Base-by-base conservation (phyloP, 2,888 invertebrate genomes). In the Drosophila kuntzei region DNA sequence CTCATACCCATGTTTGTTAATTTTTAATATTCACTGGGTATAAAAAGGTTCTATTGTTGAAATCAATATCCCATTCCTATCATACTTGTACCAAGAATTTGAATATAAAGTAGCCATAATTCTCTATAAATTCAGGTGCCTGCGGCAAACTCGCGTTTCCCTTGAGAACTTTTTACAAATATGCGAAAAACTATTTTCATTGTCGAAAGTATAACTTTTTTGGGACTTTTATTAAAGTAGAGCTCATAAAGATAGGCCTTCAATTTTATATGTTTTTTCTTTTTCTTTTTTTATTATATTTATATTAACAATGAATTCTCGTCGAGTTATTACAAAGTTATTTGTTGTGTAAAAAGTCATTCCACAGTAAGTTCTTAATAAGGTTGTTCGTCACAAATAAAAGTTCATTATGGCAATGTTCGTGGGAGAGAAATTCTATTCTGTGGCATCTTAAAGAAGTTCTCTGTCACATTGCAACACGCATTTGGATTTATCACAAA, bases 331-430 rank as follows among this genome's bases (percentile, higher is more conserved):
- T 64, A 54, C 43, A 69, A 75, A 75, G 55, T 76, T 68, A 44
- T 46, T 22, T 11, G 7, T 44, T 27, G 32, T 12, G 29, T 27
- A 9, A 27, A 27, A 60, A 67, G 54, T 60, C 59, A 43, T 66
- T 49, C 16, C n/a, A 37, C 16, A 22, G 20, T 1, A 57, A 62
- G 39, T 57, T 63, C 39, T 41, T 71, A 74, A 74, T 74, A 71
- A 76, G 76, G 39, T 66, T 71, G 72, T 67, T 71, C 72, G 49
- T 57, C 77, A 67, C 71, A 66, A 55, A 62, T 36, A 63, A 71
- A 76, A 76, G 57, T 75, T 76, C 72, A 76, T 76, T 74, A 70
- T 54, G 39, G 20, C 22, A 60, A 50, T 70, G 71, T 74, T 74
- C 51, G 43, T 27, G 27, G 27, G 7, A 9, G 8, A 27, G 8